phyloP scores from a whole-genome alignment of 2,113 vertebrate species.

The Scytalopus superciliaris region DNA sequence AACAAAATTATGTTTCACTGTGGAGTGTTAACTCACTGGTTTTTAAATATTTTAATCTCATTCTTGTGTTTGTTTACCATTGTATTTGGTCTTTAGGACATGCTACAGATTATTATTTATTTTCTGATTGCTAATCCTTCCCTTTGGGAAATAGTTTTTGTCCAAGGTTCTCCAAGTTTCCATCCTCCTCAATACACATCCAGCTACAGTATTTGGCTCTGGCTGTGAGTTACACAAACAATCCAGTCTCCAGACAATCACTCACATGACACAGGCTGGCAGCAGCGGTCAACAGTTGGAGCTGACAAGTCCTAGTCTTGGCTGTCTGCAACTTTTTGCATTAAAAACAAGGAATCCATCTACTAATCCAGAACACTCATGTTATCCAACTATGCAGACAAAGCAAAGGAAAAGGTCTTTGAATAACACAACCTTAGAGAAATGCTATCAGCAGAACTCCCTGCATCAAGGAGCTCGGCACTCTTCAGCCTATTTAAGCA shows the following conservation, averaged over 20 bases:
- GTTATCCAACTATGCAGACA: not conserved
- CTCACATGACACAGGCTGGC: accelerated
- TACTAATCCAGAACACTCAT: not conserved
- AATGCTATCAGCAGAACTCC: not conserved
- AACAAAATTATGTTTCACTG: not conserved
- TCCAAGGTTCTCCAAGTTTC: not conserved
- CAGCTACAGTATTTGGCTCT: not conserved
- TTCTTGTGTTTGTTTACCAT: not conserved
- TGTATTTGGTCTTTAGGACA: not conserved
- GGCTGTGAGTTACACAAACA: not conserved
- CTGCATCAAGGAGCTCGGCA: not conserved
- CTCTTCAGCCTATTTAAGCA: not conserved
- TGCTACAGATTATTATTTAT: not conserved
- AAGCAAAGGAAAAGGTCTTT: not conserved
- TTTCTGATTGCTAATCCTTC: not conserved
- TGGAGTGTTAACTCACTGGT: not conserved
- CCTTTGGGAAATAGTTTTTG: not conserved
- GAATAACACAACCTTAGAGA: not conserved
- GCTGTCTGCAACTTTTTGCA: not conserved
- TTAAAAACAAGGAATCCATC: not conserved
- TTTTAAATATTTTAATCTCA: not conserved
- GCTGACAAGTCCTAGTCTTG: not conserved
- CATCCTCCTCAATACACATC: not conserved
- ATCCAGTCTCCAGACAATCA: not conserved
- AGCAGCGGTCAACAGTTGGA: not conserved